These are phyloP conservation scores for Apodemia zela DNA, from an alignment of 2,888 invertebrate genomes.

Conservation along the genomic window DNA sequence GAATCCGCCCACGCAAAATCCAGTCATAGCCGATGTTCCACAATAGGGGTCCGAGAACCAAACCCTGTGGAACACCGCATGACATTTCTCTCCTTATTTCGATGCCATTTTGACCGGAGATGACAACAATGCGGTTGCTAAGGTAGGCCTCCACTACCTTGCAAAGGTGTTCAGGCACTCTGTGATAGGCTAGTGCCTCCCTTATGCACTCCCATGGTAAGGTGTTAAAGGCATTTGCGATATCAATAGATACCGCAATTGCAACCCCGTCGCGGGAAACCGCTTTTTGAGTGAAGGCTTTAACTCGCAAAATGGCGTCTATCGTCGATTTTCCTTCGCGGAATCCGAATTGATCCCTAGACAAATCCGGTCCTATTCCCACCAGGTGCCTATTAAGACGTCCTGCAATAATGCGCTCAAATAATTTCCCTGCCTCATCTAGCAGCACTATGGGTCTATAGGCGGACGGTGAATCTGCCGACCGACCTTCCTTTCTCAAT, in stretches of 20 bases:
- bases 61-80: not conserved
- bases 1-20: not conserved
- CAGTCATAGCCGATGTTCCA: conserved; percentile 3
- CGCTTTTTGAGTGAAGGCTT: not conserved
- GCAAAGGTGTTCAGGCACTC: not conserved
- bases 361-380: not conserved
- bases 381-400: not conserved
- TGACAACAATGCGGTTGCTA: not conserved
- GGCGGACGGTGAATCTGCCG: not conserved
- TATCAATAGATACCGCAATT: not conserved
- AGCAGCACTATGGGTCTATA: not conserved
- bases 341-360: not conserved
- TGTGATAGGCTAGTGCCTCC: not conserved
- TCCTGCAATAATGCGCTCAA: not conserved
- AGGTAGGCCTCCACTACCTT: not conserved
- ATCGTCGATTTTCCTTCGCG: not conserved
- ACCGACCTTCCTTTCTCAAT: not conserved
- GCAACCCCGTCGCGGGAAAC: not conserved
- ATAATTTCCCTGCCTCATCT: not conserved
- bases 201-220: not conserved
- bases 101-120: not conserved
- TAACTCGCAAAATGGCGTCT: not conserved
- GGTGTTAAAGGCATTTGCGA: not conserved
- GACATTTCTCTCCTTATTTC: not conserved
- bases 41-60: not conserved